Base-by-base conservation (phyloP, 1,140 invertebrate genomes). In the Andricus grossulariae region DNA sequence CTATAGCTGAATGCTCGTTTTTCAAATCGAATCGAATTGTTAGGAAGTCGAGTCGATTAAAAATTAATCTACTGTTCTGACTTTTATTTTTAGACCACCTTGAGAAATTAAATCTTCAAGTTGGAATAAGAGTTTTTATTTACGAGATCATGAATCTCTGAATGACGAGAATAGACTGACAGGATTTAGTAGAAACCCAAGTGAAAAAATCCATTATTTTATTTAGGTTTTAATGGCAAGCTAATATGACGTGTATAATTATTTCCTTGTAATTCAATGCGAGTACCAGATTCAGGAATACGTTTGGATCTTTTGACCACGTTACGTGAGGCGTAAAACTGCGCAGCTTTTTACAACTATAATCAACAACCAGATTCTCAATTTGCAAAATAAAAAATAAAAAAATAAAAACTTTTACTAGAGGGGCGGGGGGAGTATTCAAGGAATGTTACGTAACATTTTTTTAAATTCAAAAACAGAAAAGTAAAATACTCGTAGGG, bases 251-350 rank as follows among this genome's bases (percentile, higher is more conserved):
- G 25, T 2, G 25, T 32, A 70, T 70, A 55, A 13, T 71, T 13
- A 60, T 55, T 66, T 8, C 13, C 52, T 54, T 54, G 2, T 18
- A 54, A 54, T n/a, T 54, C 16, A 54, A 54, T 54, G 52, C 16
- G 16, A n/a, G 15, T 50, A 1, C 7, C 74, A 66, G n/a, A 45
- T 16, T 75, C 71, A 74, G 39, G 54, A 15, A 73, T 50, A 74
- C 60, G 45, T 71, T 11, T 71, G 18, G 19, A 8, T 57, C 16
- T 16, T 25, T 51, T 19, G 54, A 76, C 76, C 52, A 54, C 5
- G 39, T 83, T 71, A 79, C n/a, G 16, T 13, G 78, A 54, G 16
- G 52, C 52, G 52, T 54, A 16, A 54, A 54, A 54, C 52, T 54
- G 8, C 10, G 16, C 50, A 51, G 25, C 25, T 32, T 32, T 32